phyloP scores from a whole-genome alignment of 53 echinoderm and acorn worm genomes.

The Crossaster papposus region DNA sequence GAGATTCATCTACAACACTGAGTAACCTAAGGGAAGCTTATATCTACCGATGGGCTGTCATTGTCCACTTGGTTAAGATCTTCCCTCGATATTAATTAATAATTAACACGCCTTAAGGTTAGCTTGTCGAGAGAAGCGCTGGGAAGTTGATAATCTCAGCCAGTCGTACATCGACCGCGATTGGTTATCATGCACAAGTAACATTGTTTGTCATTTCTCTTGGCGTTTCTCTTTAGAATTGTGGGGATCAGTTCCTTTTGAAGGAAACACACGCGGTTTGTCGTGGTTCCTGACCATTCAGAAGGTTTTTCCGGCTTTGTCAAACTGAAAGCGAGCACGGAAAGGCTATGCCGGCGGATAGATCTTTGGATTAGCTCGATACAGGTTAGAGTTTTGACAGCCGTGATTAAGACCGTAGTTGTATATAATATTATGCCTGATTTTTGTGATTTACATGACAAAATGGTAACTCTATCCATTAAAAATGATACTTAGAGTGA shows the following conservation, averaged over 20 bases:
- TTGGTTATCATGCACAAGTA: slow-evolving; percentile 2
- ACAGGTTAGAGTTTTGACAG: background rate
- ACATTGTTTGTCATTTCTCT: background rate
- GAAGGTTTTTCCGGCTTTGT: slow-evolving; percentile 13
- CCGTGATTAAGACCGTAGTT: background rate
- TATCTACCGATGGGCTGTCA: background rate
- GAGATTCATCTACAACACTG: background rate
- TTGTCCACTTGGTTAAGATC: background rate
- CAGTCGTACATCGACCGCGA: slow-evolving; percentile 1
- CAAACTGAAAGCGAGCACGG: background rate
- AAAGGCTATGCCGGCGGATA: slow-evolving; percentile 19
- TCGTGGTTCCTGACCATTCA: slow-evolving; percentile 20
- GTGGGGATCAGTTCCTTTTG: background rate
- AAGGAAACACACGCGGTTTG: slow-evolving; percentile 16
- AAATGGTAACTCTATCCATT: too few relatives aligned
- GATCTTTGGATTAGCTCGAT: slow-evolving; percentile 45
- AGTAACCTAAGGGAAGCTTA: background rate
- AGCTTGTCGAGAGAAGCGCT: background rate
- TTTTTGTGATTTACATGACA: background rate
- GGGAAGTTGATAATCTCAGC: background rate
- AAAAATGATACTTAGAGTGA: too few relatives aligned
- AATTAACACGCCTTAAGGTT: background rate
- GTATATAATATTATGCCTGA: too few relatives aligned
- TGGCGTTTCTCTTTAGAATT: background rate
- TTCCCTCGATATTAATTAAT: background rate